These are phyloP conservation scores for Mactromeris polynyma DNA, from an alignment of 2,888 invertebrate genomes.

Conservation along the genomic window DNA sequence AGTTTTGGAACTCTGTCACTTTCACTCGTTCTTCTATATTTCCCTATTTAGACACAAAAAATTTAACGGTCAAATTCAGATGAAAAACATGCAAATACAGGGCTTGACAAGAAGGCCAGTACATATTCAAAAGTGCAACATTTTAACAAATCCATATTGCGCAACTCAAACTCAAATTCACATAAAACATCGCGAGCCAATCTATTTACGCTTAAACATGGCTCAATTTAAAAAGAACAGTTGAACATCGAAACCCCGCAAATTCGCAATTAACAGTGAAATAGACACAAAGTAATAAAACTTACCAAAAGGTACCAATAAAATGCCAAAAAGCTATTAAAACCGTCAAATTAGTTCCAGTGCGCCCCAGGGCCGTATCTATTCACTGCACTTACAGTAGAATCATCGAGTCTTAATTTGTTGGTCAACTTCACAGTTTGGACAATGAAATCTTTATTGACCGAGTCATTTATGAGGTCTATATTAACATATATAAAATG, in stretches of 20 bases:
- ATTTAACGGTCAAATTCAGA: no score
- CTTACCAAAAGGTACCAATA: constrained; percentile 8
- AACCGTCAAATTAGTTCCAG: neutral
- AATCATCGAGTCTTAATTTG: neutral
- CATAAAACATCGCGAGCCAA: neutral
- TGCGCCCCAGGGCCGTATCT: neutral
- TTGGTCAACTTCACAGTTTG: neutral
- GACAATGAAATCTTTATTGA: neutral
- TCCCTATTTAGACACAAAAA: no score
- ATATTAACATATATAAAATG: neutral
- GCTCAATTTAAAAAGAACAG: neutral
- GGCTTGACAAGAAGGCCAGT: neutral
- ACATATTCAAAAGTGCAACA: neutral
- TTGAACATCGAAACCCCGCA: neutral
- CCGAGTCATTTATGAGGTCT: neutral
- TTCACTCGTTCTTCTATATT: no score
- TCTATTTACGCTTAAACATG: neutral
- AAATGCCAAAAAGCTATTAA: neutral
- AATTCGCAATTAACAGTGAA: neutral
- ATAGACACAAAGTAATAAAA: neutral
- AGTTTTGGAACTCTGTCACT: no score
- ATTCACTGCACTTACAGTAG: neutral
- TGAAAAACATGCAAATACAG: no score
- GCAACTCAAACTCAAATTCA: neutral
- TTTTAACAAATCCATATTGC: neutral